Base-by-base conservation (phyloP, 2,797 vertebrate species). In the Rachycentron canadum region DNA sequence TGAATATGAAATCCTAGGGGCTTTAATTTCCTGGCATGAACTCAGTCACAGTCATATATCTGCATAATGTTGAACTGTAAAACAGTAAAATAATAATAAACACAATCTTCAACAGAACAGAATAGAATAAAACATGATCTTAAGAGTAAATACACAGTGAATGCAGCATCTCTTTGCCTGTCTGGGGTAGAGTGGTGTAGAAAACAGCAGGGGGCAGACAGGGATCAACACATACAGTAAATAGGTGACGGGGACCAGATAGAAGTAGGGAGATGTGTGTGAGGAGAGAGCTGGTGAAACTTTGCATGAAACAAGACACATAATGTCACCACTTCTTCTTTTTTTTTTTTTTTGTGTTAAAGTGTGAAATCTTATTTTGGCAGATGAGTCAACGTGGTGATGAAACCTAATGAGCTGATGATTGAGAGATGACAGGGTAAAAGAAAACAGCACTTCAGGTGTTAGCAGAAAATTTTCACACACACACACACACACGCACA, bases 201-300 rank as follows among this genome's bases (percentile, higher is more conserved):
- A 34, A 14, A 80, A 34, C 84, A 84, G 73, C 76, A 87, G 82
- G 21, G 59, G 79, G 82, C 69, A 65, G 69, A 28, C 55, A 13
- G 60, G 40, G 32, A 64, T 49, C 58, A 49, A 9, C 1, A 7
- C 47, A 14, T 7, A 1, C 3, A 9, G 36, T 28, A 21, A 43
- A 3, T 19, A 26, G 7, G 9, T 30, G 68, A 21, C 21, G 13
- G 13, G 9, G 13, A 6, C n/a, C 6, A 47, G 12, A 19, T 3
- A 13, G 14, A 41, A 19, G 10, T 5, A 38, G 1, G 21, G 57
- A 40, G 14, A 12, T n/a, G 19, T 17, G n/a, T n/a, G n/a, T 32
- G 7, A 3, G 32, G 21, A 55, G 13, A 30, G 14, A 45, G n/a
- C 13, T 26, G n/a, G 1, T 23, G 41, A 73, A 49, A 67, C 23